Percentiles rank a stretch among this genome's conserved stretches.
phyloP scores from a whole-genome alignment of 2,113 vertebrate genomes.

The Rhynchopsitta pachyrhyncha region DNA sequence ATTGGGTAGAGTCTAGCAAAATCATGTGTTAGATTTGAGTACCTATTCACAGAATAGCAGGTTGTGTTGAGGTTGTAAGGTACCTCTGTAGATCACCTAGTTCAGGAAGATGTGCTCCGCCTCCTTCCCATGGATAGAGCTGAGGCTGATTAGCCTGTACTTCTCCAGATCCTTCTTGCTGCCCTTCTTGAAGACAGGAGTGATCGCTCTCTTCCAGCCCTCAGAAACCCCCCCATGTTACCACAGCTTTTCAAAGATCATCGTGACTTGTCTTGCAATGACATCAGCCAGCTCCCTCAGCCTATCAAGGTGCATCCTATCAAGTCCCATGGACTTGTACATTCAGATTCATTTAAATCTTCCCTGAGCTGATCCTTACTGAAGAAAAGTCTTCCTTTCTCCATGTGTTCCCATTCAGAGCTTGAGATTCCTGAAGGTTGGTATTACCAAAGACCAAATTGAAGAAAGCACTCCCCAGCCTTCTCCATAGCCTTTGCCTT shows the following conservation, averaged over 20 bases:
- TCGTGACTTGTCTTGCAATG: not conserved
- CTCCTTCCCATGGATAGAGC: not conserved
- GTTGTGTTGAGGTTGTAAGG: not conserved
- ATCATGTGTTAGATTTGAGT: not conserved
- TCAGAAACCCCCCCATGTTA: not conserved
- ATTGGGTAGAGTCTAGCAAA: not conserved
- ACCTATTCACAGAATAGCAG: not conserved
- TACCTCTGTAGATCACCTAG: not conserved
- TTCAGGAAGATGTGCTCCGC: not conserved
- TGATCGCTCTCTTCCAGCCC: not conserved
- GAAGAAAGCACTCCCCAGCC: not conserved
- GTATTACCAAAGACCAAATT: not conserved
- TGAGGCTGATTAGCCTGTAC: not conserved
- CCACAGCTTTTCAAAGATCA: not conserved
- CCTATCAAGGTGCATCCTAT: not conserved
- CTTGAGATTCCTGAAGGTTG: not conserved
- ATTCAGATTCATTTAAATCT: not conserved
- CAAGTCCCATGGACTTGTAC: not conserved
- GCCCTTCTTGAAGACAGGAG: not conserved
- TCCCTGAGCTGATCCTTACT: not conserved
- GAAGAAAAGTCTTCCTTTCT: not conserved
- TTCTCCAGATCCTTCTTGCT: not conserved
- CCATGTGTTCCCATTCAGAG: not conserved
- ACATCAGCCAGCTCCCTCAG: not conserved
- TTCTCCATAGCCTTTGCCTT: not conserved